A percentile compares a stretch with the other conserved stretches of the same genome.
Evolutionary conservation across 1,140 invertebrate species (phyloP).

Genomic region (Steinernema khuongi): DNA sequence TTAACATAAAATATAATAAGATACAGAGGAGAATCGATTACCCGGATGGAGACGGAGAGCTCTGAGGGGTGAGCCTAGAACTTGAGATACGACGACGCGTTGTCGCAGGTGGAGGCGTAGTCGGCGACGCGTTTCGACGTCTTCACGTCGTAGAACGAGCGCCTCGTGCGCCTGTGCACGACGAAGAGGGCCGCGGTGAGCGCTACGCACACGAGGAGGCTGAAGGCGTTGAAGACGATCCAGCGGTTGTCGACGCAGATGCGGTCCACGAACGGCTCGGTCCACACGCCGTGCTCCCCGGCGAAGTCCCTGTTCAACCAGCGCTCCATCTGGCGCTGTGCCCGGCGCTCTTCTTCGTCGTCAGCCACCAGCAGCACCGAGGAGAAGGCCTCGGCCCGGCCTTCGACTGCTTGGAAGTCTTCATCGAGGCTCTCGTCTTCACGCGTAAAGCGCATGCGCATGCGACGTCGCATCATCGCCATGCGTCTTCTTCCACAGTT

Average conservation of each 20-base stretch:
- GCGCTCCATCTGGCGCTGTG: constrained; percentile 32
- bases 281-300: neutral
- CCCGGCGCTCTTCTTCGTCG: constrained; percentile 31
- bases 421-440: neutral
- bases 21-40: neutral
- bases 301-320: constrained; percentile 19
- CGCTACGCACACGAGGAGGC: neutral
- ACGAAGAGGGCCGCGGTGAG: neutral
- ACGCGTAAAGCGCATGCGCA: constrained; percentile 33
- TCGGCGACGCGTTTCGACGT: neutral
- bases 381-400: constrained; percentile 26
- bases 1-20: neutral
- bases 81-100: constrained; percentile 5
- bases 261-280: neutral
- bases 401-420: constrained; percentile 15
- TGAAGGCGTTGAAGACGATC: neutral
- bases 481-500: constrained; percentile 30
- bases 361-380: constrained; percentile 26
- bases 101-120: constrained; percentile 9
- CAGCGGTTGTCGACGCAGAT: neutral
- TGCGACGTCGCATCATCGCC: constrained; percentile 2
- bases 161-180: neutral
- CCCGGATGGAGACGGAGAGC: neutral
- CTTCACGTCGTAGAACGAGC: neutral
- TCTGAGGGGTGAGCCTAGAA: neutral